Evolutionary conservation across 2,888 invertebrate genomes (phyloP).

Genomic region (Plutella xylostella): DNA sequence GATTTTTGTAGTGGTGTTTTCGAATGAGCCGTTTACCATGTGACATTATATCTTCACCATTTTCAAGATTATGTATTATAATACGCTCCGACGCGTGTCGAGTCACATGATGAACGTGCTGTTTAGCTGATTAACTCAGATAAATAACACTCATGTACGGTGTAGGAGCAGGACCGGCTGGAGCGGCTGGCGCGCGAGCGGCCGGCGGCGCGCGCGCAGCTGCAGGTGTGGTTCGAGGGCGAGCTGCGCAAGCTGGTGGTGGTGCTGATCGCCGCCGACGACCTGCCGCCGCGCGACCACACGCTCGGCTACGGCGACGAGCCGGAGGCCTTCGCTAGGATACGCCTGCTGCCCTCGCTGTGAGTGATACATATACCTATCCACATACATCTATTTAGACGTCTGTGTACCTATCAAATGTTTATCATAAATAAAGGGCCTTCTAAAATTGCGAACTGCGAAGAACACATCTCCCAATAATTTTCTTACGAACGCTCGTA

Average conservation of each 20-base stretch:
- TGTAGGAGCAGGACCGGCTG: constrained; percentile 61
- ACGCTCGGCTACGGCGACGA: constrained; percentile 79
- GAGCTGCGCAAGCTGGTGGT: constrained; percentile 86
- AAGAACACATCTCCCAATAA: no score
- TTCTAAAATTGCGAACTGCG: no score
- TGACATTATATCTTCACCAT: constrained; percentile 16
- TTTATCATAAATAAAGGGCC: no score
- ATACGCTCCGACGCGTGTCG: no score
- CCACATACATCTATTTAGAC: no score
- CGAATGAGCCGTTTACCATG: constrained; percentile 28
- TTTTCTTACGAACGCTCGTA: no score
- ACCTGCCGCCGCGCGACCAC: constrained; percentile 83
- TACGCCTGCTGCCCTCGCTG: constrained; percentile 84
- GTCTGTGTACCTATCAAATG: no score
- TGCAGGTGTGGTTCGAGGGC: constrained; percentile 91
- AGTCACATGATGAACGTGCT: no score
- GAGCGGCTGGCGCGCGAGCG: constrained; percentile 71
- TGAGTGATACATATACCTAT: no score
- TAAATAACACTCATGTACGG: no score
- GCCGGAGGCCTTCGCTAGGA: constrained; percentile 88
- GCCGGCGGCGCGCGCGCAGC: constrained; percentile 83
- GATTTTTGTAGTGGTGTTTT: constrained; percentile 16
- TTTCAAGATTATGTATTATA: no score
- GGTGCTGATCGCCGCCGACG: constrained; percentile 87
- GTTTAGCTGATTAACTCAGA: no score